These are phyloP conservation scores for Microhierax caerulescens DNA, from an alignment of 2,797 vertebrate genomes.

Conservation along the genomic window DNA sequence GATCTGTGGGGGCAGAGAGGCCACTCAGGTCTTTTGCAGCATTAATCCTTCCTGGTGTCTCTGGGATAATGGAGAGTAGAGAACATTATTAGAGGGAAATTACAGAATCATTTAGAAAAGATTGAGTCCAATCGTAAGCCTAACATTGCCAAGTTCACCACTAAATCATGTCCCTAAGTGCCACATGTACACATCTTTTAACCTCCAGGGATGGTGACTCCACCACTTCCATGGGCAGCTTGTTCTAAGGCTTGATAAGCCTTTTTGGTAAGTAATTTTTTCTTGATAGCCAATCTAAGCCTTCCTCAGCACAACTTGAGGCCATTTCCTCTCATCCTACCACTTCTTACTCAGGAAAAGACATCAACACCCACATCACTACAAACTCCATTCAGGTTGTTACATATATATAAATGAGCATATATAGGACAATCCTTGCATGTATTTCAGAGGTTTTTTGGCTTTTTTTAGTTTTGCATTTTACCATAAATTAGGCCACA, in stretches of 20 bases:
- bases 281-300: background rate
- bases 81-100: background rate
- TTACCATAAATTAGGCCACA: background rate
- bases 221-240: no score
- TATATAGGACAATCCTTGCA: background rate
- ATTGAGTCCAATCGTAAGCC: rapidly evolving
- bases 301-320: background rate
- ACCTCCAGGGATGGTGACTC: background rate
- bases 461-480: background rate
- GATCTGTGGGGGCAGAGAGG: background rate
- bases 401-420: background rate
- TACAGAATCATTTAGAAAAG: background rate
- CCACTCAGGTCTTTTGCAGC: background rate
- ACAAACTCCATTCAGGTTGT: no score
- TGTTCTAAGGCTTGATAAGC: background rate
- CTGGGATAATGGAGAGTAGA: background rate
- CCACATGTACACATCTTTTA: background rate
- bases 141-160: rapidly evolving
- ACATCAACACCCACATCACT: no score
- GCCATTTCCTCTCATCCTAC: background rate
- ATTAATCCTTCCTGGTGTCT: background rate
- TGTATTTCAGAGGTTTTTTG: background rate
- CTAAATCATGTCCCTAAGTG: background rate
- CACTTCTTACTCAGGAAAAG: background rate
- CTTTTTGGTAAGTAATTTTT: background rate